These are phyloP conservation scores for Aspiorhynchus laticeps DNA, from an alignment of 2,113 vertebrate genomes.

Conservation along the genomic window DNA sequence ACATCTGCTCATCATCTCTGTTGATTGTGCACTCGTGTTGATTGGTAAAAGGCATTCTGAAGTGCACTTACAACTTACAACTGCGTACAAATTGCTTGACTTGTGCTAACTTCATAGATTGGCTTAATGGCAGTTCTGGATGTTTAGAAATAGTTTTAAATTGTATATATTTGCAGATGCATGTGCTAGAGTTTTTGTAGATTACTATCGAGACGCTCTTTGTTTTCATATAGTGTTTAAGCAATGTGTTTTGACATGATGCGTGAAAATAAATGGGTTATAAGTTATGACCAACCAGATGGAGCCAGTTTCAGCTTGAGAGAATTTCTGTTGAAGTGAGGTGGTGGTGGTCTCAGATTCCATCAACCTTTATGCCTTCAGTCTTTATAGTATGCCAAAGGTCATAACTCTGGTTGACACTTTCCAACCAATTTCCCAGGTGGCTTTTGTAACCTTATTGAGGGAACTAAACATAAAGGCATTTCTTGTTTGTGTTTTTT, in stretches of 20 bases:
- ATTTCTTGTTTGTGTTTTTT: neutral
- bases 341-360: neutral
- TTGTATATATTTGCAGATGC: neutral
- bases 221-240: neutral
- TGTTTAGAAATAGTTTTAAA: neutral
- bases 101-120: slow-evolving; percentile 22
- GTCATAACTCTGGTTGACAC: neutral
- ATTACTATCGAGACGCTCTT: neutral
- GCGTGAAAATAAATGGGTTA: neutral
- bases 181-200: neutral
- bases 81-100: neutral
- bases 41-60: slow-evolving; percentile 30
- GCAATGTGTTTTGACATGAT: neutral
- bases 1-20: neutral
- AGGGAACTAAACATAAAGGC: neutral
- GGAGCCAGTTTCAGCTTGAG: neutral
- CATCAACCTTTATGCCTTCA: neutral
- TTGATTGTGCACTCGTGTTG: slow-evolving; percentile 27
- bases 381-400: neutral
- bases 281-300: neutral
- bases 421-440: neutral
- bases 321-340: neutral
- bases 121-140: slow-evolving; percentile 2
- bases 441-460: neutral
- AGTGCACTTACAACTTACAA: neutral